Evolutionary conservation across 2,888 invertebrate genomes (phyloP).

Genomic region (Caenorhabditis angaria): DNA sequence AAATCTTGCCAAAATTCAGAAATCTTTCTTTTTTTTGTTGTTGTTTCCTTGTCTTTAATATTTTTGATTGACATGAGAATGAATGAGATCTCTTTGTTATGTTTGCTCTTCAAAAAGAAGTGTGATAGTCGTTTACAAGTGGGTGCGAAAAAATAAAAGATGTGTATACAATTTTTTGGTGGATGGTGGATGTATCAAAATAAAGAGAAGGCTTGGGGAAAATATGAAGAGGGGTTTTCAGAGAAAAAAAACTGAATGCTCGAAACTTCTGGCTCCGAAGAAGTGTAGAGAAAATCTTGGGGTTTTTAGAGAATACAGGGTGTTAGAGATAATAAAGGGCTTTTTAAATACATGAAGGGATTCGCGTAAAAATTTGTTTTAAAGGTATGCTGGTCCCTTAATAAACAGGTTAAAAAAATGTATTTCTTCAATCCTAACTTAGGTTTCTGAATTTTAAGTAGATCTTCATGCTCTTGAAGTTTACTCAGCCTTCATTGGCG

Average conservation of each 20-base stretch:
- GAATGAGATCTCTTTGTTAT: slow-evolving; percentile 4
- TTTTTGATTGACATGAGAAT: slow-evolving; percentile 31
- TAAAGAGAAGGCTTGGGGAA: not conserved
- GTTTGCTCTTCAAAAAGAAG: slow-evolving; percentile 2
- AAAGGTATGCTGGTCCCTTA: too few relatives aligned
- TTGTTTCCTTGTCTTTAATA: slow-evolving; percentile 12
- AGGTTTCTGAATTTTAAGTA: too few relatives aligned
- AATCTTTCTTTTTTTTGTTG: not conserved
- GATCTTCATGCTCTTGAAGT: too few relatives aligned
- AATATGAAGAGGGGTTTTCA: too few relatives aligned
- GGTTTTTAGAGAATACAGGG: too few relatives aligned
- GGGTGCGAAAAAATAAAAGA: not conserved
- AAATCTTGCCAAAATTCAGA: not conserved
- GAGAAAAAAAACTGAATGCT: not conserved
- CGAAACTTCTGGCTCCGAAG: not conserved
- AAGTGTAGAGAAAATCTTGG: not conserved
- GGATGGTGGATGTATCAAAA: not conserved
- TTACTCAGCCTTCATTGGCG: too few relatives aligned
- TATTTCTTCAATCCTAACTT: too few relatives aligned
- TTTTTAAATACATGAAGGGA: too few relatives aligned
- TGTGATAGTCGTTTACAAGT: slow-evolving; percentile 1
- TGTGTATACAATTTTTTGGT: too few relatives aligned
- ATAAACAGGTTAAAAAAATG: too few relatives aligned
- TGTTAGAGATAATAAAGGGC: too few relatives aligned
- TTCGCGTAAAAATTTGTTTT: too few relatives aligned